phyloP scores from a whole-genome alignment of 2,113 vertebrate species.

The Tympanuchus pallidicinctus region DNA sequence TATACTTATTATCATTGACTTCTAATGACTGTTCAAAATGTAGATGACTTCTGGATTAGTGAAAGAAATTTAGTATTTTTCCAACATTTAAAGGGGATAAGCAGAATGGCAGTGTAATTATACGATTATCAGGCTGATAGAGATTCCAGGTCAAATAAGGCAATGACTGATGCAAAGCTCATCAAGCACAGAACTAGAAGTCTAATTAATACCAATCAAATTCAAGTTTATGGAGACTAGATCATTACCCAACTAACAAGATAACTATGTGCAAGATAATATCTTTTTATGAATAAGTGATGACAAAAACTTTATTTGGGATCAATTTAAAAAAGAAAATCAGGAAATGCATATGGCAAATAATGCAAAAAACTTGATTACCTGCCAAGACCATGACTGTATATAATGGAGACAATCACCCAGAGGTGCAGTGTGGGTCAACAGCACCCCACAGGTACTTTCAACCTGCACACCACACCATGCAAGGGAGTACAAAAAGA shows the following conservation, averaged over 20 bases:
- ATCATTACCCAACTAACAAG: neutral
- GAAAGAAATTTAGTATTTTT: neutral
- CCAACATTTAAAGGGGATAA: neutral
- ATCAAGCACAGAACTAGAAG: conserved; percentile 17
- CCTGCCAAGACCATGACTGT: neutral
- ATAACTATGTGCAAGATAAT: neutral
- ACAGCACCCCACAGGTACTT: neutral
- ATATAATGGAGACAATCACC: neutral
- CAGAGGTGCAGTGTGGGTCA: neutral
- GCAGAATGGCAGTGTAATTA: neutral
- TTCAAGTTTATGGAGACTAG: neutral
- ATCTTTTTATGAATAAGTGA: neutral
- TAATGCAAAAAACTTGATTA: fast-evolving
- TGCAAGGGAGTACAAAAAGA: neutral
- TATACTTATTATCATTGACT: neutral
- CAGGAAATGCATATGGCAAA: neutral
- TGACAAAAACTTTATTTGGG: neutral
- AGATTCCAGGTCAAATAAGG: neutral
- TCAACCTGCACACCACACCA: fast-evolving
- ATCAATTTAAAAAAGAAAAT: neutral
- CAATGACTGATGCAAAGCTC: neutral
- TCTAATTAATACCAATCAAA: conserved; percentile 19
- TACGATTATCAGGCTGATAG: neutral
- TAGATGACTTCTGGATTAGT: neutral
- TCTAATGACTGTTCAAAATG: neutral